Conservation (phyloP, 2,888 invertebrate species). For the Gymnocheta viridis region DNA sequence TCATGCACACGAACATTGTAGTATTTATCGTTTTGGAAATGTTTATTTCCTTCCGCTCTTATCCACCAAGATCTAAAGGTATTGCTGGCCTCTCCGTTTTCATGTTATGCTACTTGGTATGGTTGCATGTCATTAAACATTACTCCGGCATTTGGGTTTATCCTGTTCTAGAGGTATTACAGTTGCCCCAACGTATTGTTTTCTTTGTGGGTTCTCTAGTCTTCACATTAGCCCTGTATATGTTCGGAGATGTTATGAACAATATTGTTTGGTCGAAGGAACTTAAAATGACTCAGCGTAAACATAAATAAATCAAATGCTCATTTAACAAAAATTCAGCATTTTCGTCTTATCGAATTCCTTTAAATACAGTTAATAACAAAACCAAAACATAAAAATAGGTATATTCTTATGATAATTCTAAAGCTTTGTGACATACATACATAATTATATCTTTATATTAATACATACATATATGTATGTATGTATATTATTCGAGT, state of each 20-base stretch:
- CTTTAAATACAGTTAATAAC: constrained; percentile 8
- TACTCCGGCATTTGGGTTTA: constrained; percentile 95
- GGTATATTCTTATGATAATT: constrained; percentile 67
- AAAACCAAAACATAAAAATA: constrained; percentile 36
- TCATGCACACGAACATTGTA: constrained; percentile 94
- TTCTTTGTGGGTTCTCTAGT: constrained; percentile 88
- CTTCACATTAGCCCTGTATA: constrained; percentile 86
- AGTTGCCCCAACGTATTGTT: constrained; percentile 87
- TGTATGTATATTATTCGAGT: too few relatives aligned
- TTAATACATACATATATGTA: constrained; percentile 47
- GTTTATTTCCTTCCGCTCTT: constrained; percentile 88
- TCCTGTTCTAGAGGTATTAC: constrained; percentile 91
- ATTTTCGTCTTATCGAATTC: constrained; percentile 30
- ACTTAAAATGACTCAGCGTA: constrained; percentile 82
- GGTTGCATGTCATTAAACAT: constrained; percentile 90
- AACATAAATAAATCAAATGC: constrained; percentile 76
- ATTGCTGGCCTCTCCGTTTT: constrained; percentile 85
- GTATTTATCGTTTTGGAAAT: constrained; percentile 90
- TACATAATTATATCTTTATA: constrained; percentile 20
- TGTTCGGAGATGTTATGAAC: constrained; percentile 89
- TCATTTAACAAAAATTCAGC: background rate
- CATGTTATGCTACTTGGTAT: constrained; percentile 88
- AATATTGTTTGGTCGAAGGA: constrained; percentile 88
- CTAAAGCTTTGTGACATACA: constrained; percentile 60
- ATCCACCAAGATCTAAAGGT: constrained; percentile 87